Base-by-base conservation (phyloP, 2,113 vertebrate genomes). In the Tetrax tetrax region DNA sequence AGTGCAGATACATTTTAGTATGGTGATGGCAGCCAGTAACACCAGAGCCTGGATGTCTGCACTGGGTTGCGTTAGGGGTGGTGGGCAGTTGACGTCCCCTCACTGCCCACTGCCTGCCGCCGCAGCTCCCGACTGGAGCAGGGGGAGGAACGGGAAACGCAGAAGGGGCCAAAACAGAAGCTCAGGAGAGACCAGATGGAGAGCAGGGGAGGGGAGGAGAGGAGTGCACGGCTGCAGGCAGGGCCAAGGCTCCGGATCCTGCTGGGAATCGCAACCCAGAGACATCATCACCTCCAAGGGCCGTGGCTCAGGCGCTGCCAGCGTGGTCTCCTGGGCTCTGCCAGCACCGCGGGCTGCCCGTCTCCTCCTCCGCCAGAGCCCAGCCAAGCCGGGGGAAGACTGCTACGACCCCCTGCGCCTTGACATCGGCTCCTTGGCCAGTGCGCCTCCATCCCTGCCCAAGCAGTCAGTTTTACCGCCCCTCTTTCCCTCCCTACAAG, bases 1-100 rank as follows among this genome's bases (percentile, higher is more conserved):
- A 96, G 85, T 21, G 1, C 77, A 97, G 96, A 95, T 91, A 95
- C 90, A 84, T 81, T 97, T 96, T 77, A 91, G 78, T 61, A 74
- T 84, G 86, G 91, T 56, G 48, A 89, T 5, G 4, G 90, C 93
- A 92, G 96, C 68, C 96, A 96, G 95, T 38, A 71, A 57, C 65
- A 59, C 53, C 89, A 78, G 63, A 86, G 90, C 59, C 41, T 63
- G 45, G 87, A 91, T 56, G 75, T 69, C 78, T 69, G 64, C 5
- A 11, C 72, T 95, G 91, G 95, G 71, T 91, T 12, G 6, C 72
- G 68, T 88, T 83, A 79, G 70, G 64, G 45, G 41, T 35, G 60
- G 0, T 2, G 24, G 4, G 13, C 54, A 41, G 33, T 43, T 70
- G 85, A 63, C 41, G 38, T 45, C 51, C 38, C 11, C 1, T 24